Evolutionary conservation across 2,797 vertebrate species (phyloP), one percentile per base, ranked within the genome.

Genomic region (Sorex maritimensis): DNA sequence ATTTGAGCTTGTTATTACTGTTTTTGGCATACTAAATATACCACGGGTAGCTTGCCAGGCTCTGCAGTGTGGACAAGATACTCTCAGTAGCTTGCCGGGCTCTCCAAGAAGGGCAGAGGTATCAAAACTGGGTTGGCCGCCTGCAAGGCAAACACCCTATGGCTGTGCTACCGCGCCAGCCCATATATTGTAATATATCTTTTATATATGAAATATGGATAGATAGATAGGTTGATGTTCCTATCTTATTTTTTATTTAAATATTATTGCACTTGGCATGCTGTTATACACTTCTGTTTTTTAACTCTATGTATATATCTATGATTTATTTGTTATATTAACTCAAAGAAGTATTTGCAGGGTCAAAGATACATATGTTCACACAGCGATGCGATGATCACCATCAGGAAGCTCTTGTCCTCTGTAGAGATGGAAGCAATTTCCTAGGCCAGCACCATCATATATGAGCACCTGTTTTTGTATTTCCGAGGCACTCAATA

Each of bases 311-410:
- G 12, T 7, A 8, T 77, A n/a, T 38, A 10, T 55, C 1, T 30
- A 23, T 78, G 26, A 72, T 52, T 63, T 61, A 88, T 81, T 81
- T 81, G 14, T 55, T 21, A 30, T 52, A 73, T 87, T 67, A 34
- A 44, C 80, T 52, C 65, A 19, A 95, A 38, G 26, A 63, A 7
- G 3, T 19, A 77, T 55, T 75, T 55, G 14, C 30, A 86, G 28
- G 21, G 5, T 52, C 21, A 82, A 28, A 11, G 19, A 11, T 24
- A 65, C 15, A 0, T 49, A 0, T 24, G 19, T 23, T 28, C 28
- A 26, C 74, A 28, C 12, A 55, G 21, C 52, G 79, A 38, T 71
- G 49, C 6, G 71, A 3, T 82, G 9, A 67, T 63, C 12, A 58
- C 8, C 7, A 68, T 12, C 63, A 13, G 24, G 28, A 4, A 80